Conservation (phyloP, 2,113 vertebrate species). For the Channa argus region DNA sequence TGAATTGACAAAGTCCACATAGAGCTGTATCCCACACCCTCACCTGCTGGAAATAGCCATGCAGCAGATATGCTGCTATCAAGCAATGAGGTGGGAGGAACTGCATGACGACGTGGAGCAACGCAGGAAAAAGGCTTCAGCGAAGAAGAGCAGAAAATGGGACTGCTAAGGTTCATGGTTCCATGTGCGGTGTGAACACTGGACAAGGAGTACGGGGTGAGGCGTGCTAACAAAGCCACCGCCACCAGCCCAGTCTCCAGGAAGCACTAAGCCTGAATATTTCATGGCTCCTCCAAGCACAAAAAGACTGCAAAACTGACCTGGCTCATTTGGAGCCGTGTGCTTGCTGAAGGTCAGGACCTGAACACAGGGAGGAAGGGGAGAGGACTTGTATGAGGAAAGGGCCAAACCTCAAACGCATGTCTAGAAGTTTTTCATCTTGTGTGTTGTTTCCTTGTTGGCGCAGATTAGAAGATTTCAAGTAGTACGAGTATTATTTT, state of each 20-base stretch:
- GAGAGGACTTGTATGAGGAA: constrained; percentile 80
- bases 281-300: constrained; percentile 97
- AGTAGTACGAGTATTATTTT: constrained; percentile 21
- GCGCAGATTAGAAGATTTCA: constrained; percentile 4
- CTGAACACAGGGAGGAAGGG: constrained; percentile 82
- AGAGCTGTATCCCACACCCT: constrained; percentile 75
- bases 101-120: constrained; percentile 31
- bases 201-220: constrained; percentile 41
- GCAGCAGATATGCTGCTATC: constrained; percentile 44
- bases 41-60: constrained; percentile 79
- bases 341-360: constrained; percentile 87
- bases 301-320: constrained; percentile 93
- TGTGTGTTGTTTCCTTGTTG: constrained; percentile 5
- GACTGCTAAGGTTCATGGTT: constrained; percentile 39
- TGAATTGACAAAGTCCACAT: constrained; percentile 82
- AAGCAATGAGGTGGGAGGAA: constrained; percentile 60
- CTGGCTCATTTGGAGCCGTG: constrained; percentile 75
- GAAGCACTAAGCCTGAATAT: constrained; percentile 94
- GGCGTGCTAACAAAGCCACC: constrained; percentile 93
- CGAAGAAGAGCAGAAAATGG: constrained; percentile 65
- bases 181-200: constrained; percentile 61
- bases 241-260: constrained; percentile 95
- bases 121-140: constrained; percentile 23
- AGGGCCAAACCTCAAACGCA: constrained; percentile 82
- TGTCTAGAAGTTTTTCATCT: constrained; percentile 57